Percentiles rank a stretch among this genome's conserved stretches.
Conservation (phyloP, 2,797 vertebrate species). For the Phataginus tetradactyla region DNA sequence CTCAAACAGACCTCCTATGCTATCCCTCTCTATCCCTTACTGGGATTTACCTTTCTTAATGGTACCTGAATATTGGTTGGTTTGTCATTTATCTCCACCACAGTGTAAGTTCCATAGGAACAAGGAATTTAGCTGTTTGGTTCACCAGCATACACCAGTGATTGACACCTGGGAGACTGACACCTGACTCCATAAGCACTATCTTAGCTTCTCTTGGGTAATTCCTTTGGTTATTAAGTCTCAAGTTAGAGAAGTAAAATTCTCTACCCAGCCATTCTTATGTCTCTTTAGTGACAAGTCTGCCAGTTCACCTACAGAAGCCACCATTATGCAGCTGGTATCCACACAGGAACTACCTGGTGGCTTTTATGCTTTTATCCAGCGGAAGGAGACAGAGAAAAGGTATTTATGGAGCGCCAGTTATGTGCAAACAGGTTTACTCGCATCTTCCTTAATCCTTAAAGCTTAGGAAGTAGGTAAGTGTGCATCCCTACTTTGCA, state of each 20-base stretch:
- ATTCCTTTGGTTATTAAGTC: background rate
- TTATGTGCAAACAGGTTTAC: background rate
- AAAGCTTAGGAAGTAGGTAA: background rate
- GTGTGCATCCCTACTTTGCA: background rate
- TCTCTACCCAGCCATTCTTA: background rate
- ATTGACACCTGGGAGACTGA: background rate
- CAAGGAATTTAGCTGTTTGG: background rate
- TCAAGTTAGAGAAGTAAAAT: background rate
- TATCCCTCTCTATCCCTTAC: background rate
- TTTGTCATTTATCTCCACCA: background rate
- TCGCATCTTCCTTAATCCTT: background rate
- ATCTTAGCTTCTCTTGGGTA: background rate
- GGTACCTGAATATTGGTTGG: background rate
- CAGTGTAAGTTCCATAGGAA: background rate
- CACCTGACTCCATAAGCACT: background rate
- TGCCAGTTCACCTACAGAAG: background rate
- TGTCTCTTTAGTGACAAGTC: background rate
- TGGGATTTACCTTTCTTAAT: constrained; percentile 29
- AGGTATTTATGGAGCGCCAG: background rate
- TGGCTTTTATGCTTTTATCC: background rate
- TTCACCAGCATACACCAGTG: background rate
- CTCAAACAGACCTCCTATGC: background rate
- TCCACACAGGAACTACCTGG: background rate
- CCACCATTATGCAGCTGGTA: background rate
- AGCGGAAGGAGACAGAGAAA: background rate